Base-by-base conservation (phyloP, 2,113 vertebrate genomes). In the Thunnus thynnus region DNA sequence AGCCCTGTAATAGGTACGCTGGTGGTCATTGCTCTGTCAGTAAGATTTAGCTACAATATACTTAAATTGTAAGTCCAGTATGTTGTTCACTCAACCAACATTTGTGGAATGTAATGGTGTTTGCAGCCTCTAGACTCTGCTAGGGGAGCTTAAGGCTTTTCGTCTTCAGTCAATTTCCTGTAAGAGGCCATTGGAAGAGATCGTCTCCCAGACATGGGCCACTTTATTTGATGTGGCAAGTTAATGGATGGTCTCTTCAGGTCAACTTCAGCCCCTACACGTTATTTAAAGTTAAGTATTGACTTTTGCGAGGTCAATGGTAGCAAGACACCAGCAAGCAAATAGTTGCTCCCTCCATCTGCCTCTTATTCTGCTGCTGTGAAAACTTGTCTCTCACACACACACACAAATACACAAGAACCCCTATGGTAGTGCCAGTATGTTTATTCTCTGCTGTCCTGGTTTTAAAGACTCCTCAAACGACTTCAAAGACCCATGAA, bases 391-490 rank as follows among this genome's bases (percentile, higher is more conserved):
- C 71, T 20, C 60, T 22, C 22, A 22, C 22, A 64, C 22, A 61
- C 30, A 60, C 32, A 80, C 46, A 55, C 52, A 55, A 25, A 30
- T 22, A 61, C 16, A 58, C 51, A 54, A 12, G 5, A 69, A 41
- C 67, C 56, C 51, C 41, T 4, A 3, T 50, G n/a, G 46, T 27
- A 2, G n/a, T 13, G 30, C 8, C 36, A 41, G 47, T 41, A 36
- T 63, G 61, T 81, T 87, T 66, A 8, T 50, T 82, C 22, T 56
- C 18, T 76, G 76, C 69, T 30, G 36, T 65, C 46, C 60, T 66
- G 32, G 54, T 57, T 92, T 82, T 90, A 68, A 87, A 85, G 68
- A 78, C 51, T 65, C 17, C 56, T 72, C 78, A 68, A 80, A 82
- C 54, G 57, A 58, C 66, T 86, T 80, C 66, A 89, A 80, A 83